Conservation (phyloP, 2,797 vertebrate species). For the Hafferia zeledoni region DNA sequence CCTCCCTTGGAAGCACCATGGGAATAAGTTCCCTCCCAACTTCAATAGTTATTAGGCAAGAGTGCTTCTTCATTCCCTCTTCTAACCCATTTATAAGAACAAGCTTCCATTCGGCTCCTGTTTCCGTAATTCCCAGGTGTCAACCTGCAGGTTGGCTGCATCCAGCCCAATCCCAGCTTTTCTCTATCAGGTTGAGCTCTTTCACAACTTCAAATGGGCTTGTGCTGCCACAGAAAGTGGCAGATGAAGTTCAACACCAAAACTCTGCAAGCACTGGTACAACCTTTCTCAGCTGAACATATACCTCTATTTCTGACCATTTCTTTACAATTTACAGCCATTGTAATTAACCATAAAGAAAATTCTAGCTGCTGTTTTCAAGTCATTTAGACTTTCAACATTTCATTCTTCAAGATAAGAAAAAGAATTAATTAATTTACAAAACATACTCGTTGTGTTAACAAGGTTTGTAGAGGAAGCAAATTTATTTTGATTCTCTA, state of each 20-base stretch:
- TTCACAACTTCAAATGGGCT: slow-evolving; percentile 44
- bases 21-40: slow-evolving; percentile 69
- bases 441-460: background rate
- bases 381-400: background rate
- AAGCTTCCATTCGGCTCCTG: slow-evolving; percentile 29
- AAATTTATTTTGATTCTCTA: background rate
- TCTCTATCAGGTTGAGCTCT: slow-evolving; percentile 15
- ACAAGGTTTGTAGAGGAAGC: background rate
- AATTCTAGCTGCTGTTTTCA: background rate
- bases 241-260: slow-evolving; percentile 24
- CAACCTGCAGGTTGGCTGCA: slow-evolving; percentile 32
- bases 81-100: slow-evolving; percentile 44
- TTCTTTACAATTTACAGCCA: background rate
- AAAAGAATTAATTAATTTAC: background rate
- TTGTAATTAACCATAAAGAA: slow-evolving; percentile 5
- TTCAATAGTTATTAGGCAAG: slow-evolving; percentile 69
- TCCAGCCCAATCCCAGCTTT: slow-evolving; percentile 54
- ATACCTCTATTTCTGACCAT: background rate
- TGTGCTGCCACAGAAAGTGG: slow-evolving; percentile 12
- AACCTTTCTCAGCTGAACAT: background rate
- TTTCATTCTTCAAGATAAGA: background rate
- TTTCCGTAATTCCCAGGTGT: slow-evolving; percentile 72
- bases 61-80: background rate
- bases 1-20: slow-evolving; percentile 57
- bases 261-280: background rate